These are phyloP conservation scores for Drosophila tanythrix DNA, from an alignment of 2,888 invertebrate species.

Conservation along the genomic window DNA sequence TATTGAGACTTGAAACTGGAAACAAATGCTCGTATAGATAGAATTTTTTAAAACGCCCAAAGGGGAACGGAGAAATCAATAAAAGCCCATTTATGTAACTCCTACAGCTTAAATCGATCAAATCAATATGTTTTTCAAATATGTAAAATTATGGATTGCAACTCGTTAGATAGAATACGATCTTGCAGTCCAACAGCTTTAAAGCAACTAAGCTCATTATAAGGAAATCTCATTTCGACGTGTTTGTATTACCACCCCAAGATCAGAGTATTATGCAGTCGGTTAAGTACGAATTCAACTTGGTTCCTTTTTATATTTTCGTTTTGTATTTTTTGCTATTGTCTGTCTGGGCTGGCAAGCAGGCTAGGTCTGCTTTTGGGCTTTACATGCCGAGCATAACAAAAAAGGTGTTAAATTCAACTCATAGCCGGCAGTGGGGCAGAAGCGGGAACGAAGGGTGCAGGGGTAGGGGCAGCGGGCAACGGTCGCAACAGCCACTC, in stretches of 20 bases:
- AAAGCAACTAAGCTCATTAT: neutral
- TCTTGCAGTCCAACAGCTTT: neutral
- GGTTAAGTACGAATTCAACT: neutral
- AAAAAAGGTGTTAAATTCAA: constrained; percentile 81
- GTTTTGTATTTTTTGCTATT: constrained; percentile 54
- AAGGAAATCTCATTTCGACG: neutral
- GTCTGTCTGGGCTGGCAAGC: constrained; percentile 57
- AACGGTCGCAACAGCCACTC: constrained; percentile 44
- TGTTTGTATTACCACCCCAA: neutral
- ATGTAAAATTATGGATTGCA: neutral
- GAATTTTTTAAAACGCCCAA: neutral
- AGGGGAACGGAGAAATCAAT: neutral
- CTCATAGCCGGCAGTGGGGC: constrained; percentile 48
- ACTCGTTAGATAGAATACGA: neutral
- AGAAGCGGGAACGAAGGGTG: constrained; percentile 9
- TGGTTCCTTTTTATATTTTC: constrained; percentile 4
- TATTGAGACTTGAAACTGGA: neutral
- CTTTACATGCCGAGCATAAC: constrained; percentile 79
- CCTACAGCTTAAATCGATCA: neutral
- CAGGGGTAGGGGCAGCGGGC: constrained; percentile 14
- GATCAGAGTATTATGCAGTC: constrained; percentile 3
- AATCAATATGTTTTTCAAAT: neutral
- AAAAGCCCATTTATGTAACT: neutral
- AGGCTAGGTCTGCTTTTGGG: constrained; percentile 72
- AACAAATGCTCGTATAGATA: neutral